Conservation (phyloP, 2,888 invertebrate genomes). For the Byasa hedistus region DNA sequence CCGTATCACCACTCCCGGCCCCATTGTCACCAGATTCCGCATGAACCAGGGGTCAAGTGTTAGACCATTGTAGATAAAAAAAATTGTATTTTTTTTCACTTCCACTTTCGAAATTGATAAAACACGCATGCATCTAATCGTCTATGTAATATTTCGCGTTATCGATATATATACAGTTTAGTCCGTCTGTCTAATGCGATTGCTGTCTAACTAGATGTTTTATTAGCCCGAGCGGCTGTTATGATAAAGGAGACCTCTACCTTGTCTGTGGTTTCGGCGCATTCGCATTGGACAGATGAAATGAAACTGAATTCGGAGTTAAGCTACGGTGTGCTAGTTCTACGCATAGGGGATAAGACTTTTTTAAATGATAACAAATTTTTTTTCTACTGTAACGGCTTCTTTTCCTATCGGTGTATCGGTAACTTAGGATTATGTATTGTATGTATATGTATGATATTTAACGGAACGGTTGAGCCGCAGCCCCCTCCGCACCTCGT, state of each 20-base stretch:
- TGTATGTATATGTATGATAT: constrained; percentile 57
- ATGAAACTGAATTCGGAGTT: constrained; percentile 46
- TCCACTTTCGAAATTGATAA: constrained; percentile 31
- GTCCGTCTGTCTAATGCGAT: constrained; percentile 49
- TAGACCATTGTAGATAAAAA: too few species aligned
- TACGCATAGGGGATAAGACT: constrained; percentile 66
- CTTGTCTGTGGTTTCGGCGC: too few species aligned
- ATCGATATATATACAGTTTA: constrained; percentile 41
- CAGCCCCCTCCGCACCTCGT: too few species aligned
- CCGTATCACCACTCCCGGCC: constrained; percentile 4
- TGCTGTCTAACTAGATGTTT: too few species aligned
- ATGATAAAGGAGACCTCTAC: too few species aligned
- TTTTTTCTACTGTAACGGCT: constrained; percentile 72
- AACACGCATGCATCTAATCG: constrained; percentile 58
- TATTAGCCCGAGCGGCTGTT: too few species aligned
- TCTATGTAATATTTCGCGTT: constrained; percentile 54
- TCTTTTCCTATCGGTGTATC: constrained; percentile 69
- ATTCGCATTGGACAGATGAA: constrained; percentile 48
- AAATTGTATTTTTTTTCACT: constrained; percentile 19
- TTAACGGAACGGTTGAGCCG: constrained; percentile 50
- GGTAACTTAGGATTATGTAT: constrained; percentile 54
- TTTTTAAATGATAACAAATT: constrained; percentile 66
- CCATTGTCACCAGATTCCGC: too few species aligned
- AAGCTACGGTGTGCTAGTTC: constrained; percentile 68
- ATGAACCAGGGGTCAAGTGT: too few species aligned